phyloP scores from a whole-genome alignment of 2,797 vertebrate species.

The Enteromius unitaeniatus region DNA sequence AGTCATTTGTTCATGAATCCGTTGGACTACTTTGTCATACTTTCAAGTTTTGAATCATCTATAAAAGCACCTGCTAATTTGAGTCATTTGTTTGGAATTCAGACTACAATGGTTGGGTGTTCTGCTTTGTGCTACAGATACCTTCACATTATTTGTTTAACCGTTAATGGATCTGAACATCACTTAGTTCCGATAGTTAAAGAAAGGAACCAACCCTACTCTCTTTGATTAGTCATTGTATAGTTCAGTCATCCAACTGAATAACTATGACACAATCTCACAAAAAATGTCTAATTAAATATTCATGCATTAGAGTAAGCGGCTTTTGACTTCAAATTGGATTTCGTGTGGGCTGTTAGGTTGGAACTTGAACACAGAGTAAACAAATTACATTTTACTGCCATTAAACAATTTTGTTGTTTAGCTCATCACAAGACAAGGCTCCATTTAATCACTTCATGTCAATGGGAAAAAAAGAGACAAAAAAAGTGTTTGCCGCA shows the following conservation, averaged over 20 bases:
- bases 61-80: background rate
- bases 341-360: background rate
- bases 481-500: constrained; percentile 1
- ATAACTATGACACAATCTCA: background rate
- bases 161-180: background rate
- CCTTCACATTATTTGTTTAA: background rate
- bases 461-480: background rate
- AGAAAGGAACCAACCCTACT: background rate
- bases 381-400: constrained; percentile 16
- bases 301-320: background rate
- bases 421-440: constrained; percentile 16
- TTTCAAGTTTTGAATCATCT: background rate
- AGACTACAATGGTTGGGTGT: background rate
- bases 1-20: background rate
- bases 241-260: background rate
- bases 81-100: background rate
- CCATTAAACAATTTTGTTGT: constrained; percentile 12
- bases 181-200: background rate
- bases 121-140: background rate
- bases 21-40: background rate
- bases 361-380: background rate
- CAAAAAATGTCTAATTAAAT: constrained; percentile 6
- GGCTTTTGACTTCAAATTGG: background rate
- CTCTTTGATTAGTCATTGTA: background rate
- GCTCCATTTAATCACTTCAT: constrained; percentile 20